Base-by-base conservation (phyloP, 2,113 vertebrate species). In the Psilopsiagon aurifrons region DNA sequence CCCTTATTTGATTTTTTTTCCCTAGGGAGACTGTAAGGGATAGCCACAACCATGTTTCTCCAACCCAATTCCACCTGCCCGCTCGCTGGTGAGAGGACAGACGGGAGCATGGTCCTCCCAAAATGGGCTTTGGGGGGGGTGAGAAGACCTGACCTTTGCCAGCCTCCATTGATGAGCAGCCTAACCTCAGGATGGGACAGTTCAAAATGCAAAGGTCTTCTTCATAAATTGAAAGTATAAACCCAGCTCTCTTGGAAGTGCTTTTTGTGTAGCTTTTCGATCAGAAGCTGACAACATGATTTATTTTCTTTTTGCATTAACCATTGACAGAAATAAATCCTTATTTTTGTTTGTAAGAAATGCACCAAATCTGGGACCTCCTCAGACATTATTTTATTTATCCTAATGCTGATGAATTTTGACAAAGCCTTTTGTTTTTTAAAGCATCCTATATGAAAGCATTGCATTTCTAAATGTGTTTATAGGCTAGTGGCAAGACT, bases 51-150 rank as follows among this genome's bases (percentile, higher is more conserved):
- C 31, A 4, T 2, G 6, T 69, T 85, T 90, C 66, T 83, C 82
- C 37, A 62, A n/a, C 13, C 6, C 29, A 71, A 4, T 79, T 85
- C 46, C 35, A 55, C 18, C 29, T 19, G 37, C 7, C 27, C 49
- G 13, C 75, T 83, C 0, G 0, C 10, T 0, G 4, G 13, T 29
- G 44, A 20, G 27, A 60, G 55, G 43, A 35, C 5, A 9, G 57
- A 2, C 0, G 2, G 76, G 20, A 79, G 9, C 4, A 1, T 37
- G 29, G 6, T 25, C n/a, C 35, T 6, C 33, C 17, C 35, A 2
- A 0, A 3, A 10, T 1, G 17, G 28, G 35, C 17, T 90, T 4
- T 11, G 1, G 11, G 47, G 31, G 29, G 47, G 46, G 25, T 0
- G 4, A 67, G 63, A 3, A 8, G 52, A 83, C 44, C 17, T 2